phyloP scores from a whole-genome alignment of 2,888 invertebrate genomes.

The Pyrochroa serraticornis region DNA sequence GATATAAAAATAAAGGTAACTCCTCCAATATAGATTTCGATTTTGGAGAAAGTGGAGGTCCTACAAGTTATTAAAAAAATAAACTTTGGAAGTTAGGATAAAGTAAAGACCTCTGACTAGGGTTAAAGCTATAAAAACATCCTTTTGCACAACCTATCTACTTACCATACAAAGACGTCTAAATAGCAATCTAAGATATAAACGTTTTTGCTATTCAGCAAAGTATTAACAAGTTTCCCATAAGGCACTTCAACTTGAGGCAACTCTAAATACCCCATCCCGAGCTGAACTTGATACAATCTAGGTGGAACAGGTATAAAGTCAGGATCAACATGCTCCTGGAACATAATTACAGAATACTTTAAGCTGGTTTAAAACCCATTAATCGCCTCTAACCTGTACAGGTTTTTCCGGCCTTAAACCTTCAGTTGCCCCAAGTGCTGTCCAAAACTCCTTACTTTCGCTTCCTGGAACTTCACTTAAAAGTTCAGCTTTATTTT shows the following conservation, averaged over 20 bases:
- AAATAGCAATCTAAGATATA: constrained; percentile 94
- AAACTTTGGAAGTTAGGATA: no score
- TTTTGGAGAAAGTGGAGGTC: no score
- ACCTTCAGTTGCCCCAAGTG: constrained; percentile 67
- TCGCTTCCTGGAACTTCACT: constrained; percentile 85
- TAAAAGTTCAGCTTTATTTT: constrained; percentile 90
- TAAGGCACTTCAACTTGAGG: constrained; percentile 88
- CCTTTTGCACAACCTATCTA: background rate
- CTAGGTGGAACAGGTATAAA: constrained; percentile 73
- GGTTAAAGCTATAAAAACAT: background rate
- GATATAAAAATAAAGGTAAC: no score
- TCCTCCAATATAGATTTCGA: no score
- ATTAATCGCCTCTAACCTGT: constrained; percentile 49
- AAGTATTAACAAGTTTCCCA: constrained; percentile 74
- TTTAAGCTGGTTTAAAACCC: constrained; percentile 16
- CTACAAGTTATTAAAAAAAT: no score
- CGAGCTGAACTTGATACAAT: constrained; percentile 93
- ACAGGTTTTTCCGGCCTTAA: constrained; percentile 59
- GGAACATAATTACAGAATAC: constrained; percentile 20
- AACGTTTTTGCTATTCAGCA: constrained; percentile 89
- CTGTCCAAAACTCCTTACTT: constrained; percentile 82
- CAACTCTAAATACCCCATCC: constrained; percentile 97
- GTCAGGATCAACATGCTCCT: constrained; percentile 76
- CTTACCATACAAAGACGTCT: constrained; percentile 94
- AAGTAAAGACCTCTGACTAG: no score